Base-by-base conservation (phyloP, 2,113 vertebrate species). In the Solea solea region DNA sequence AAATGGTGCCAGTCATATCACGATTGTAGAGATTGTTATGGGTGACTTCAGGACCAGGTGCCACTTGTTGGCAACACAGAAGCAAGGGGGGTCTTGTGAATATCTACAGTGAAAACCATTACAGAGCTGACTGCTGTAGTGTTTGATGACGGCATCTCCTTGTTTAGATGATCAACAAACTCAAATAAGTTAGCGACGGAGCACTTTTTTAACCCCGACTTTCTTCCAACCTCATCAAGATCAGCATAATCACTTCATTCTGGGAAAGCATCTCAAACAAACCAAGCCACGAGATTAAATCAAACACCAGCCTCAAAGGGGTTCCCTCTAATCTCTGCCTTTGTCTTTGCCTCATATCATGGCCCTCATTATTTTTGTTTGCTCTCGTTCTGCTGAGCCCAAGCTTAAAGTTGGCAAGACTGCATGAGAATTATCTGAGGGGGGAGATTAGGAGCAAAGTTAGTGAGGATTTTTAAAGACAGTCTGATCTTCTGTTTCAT, bases 361-460 rank as follows among this genome's bases (percentile, higher is more conserved):
- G 66, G 66, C 48, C 65, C 76, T 86, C 89, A 80, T 88, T 90
- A 88, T 76, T 86, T 81, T 86, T 81, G 82, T 90, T 86, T 79
- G 82, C 70, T 80, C 82, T 52, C 61, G 63, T 74, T 52, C 52
- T 28, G 62, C 64, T 81, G 72, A 86, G 63, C 79, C 76, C 1
- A 1, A 68, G 83, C 72, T 87, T 91, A 81, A 68, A 64, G 76
- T 56, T 80, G 80, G 76, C 64, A 67, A 52, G 45, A 46, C 73
- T 0, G 42, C 48, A 28, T 64, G 28, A 51, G 82, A 86, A 74
- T 80, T 78, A 86, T 73, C 76, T 51, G 62, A 61, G 62, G 53
- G 62, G 53, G 78, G 58, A 78, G 87, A 90, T 92, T 88, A 91
- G 75, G 64, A 67, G 76, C 5, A 74, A 80, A 72, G 75, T 69